phyloP scores from a whole-genome alignment of 1,140 invertebrate genomes.

The Leptopilina boulardi region DNA sequence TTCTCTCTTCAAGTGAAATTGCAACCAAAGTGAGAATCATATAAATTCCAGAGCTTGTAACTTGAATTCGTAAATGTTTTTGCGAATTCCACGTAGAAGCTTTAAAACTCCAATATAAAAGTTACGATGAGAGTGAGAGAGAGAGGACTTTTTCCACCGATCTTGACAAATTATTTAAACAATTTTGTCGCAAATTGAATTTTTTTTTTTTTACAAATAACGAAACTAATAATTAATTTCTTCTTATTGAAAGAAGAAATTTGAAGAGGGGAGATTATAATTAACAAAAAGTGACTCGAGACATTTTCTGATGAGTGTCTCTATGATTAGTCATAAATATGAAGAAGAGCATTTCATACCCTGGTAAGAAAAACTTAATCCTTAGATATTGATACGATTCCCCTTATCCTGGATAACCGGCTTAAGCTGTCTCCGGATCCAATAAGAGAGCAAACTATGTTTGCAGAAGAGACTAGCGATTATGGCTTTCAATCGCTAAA shows the following conservation, averaged over 20 bases:
- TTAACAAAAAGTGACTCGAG: neutral
- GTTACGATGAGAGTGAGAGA: too few species aligned
- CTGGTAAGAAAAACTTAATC: slow-evolving; percentile 15
- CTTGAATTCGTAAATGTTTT: slow-evolving; percentile 17
- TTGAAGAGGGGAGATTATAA: neutral
- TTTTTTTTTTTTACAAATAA: neutral
- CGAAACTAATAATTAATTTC: too few species aligned
- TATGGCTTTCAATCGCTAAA: slow-evolving; percentile 16
- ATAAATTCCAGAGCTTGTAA: slow-evolving; percentile 17
- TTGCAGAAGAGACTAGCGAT: slow-evolving; percentile 28
- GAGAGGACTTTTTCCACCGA: neutral
- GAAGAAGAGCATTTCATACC: slow-evolving; percentile 2
- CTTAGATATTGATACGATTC: slow-evolving; percentile 33
- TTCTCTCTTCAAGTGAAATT: neutral
- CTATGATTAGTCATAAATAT: slow-evolving; percentile 14
- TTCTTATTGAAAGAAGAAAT: too few species aligned
- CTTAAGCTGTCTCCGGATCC: slow-evolving; percentile 30
- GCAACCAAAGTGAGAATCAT: slow-evolving; percentile 12
- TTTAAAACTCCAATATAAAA: slow-evolving; percentile 15
- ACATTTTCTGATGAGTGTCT: neutral
- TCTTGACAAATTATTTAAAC: slow-evolving; percentile 5
- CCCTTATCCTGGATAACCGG: slow-evolving; percentile 25
- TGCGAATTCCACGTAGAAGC: slow-evolving; percentile 12
- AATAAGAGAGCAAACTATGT: slow-evolving; percentile 27
- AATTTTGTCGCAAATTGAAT: neutral